These are phyloP conservation scores for Pachypeltis micranthus DNA, from an alignment of 1,140 invertebrate species.

Conservation along the genomic window DNA sequence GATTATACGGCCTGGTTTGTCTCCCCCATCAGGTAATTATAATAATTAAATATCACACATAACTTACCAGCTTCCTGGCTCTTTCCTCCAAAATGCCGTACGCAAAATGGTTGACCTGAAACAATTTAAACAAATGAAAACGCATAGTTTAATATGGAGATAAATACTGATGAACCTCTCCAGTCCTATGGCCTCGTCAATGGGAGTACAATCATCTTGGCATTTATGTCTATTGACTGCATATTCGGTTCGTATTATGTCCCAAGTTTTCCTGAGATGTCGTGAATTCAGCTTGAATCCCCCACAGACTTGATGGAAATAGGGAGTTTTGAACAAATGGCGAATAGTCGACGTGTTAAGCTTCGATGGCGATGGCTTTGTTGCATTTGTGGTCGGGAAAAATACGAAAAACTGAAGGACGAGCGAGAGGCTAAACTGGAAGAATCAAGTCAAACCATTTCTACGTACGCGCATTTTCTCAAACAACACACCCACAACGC, in stretches of 20 bases:
- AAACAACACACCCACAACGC: too few species aligned
- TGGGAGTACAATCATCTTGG: background rate
- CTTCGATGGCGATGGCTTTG: too few species aligned
- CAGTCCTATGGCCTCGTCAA: background rate
- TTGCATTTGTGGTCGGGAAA: too few species aligned
- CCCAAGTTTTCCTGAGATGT: background rate
- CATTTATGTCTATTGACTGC: background rate
- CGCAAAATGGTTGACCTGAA: slow-evolving; percentile 65
- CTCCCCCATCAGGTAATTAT: background rate
- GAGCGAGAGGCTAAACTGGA: too few species aligned
- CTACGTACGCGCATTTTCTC: too few species aligned
- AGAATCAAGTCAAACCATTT: too few species aligned
- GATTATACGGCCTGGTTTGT: too few species aligned
- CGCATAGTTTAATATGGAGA: slow-evolving; percentile 6
- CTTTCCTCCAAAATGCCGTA: slow-evolving; percentile 62
- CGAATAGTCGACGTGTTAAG: too few species aligned
- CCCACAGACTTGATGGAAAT: too few species aligned
- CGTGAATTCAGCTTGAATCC: background rate
- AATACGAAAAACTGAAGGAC: too few species aligned
- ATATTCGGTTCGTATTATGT: background rate
- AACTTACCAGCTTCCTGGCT: slow-evolving; percentile 55
- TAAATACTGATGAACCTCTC: background rate
- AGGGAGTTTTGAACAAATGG: too few species aligned
- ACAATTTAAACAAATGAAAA: slow-evolving; percentile 26
- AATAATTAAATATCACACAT: background rate